Percentiles rank a stretch among this genome's conserved stretches.
Evolutionary conservation across 1,140 invertebrate species (phyloP).

Genomic region (Pseudoatta argentina): DNA sequence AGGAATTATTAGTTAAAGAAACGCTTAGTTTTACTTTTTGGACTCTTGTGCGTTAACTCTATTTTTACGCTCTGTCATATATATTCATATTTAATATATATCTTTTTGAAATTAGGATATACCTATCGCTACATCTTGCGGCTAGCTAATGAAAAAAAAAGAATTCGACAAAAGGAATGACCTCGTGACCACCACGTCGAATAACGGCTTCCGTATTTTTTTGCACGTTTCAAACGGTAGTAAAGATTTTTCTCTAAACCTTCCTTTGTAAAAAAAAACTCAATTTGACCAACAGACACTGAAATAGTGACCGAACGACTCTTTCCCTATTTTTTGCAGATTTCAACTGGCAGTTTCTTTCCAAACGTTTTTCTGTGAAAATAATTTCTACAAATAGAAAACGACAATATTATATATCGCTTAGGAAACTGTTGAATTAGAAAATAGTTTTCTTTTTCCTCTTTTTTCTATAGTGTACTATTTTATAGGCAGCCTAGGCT

Average conservation of each 20-base stretch:
- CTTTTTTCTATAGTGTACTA: neutral
- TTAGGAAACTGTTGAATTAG: neutral
- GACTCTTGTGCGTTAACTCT: conserved; percentile 47
- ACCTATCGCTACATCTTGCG: conserved; percentile 52
- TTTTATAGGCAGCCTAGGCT: neutral
- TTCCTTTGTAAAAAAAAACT: neutral
- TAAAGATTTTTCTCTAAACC: conserved; percentile 22
- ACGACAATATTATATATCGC: neutral
- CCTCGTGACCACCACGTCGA: conserved; percentile 73
- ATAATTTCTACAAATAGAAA: neutral
- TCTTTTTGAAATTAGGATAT: neutral
- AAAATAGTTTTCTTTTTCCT: neutral
- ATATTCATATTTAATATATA: neutral
- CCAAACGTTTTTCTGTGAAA: neutral
- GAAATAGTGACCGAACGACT: conserved; percentile 44
- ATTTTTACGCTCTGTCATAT: conserved; percentile 36
- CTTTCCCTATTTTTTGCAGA: conserved; percentile 52
- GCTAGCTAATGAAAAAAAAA: conserved; percentile 60
- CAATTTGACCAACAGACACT: neutral
- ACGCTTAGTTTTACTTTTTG: neutral
- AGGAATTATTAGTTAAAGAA: conserved; percentile 15
- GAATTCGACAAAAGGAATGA: conserved; percentile 71
- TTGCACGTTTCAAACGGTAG: conserved; percentile 11
- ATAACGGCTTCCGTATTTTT: conserved; percentile 73
- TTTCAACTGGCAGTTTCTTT: neutral